These are phyloP conservation scores for Sinocyclocheilus anshuiensis DNA, from an alignment of 2,113 vertebrate species.

Conservation along the genomic window DNA sequence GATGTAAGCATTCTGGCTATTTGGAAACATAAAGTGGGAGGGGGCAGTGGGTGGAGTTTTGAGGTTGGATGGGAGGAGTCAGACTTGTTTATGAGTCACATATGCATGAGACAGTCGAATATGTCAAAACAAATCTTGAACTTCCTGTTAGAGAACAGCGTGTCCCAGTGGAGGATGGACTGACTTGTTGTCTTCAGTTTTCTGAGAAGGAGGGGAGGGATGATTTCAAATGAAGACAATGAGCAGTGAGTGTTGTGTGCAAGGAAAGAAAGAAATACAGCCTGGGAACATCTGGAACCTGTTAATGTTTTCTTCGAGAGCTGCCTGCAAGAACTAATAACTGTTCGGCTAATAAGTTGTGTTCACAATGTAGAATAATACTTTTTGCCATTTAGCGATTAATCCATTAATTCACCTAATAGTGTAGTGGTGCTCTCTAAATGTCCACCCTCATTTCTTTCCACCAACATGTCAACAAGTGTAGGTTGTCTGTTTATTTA, in stretches of 20 bases:
- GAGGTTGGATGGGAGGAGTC: not conserved
- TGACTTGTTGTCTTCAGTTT: constrained; percentile 43
- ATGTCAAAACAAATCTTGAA: constrained; percentile 49
- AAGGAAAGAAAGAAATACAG: not conserved
- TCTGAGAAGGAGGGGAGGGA: constrained; percentile 29
- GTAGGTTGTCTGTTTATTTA: constrained; percentile 36
- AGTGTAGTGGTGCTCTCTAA: not conserved
- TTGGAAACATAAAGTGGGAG: not conserved
- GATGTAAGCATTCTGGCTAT: not conserved
- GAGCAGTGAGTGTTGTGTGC: not conserved
- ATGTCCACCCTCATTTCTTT: not conserved
- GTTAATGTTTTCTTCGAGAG: constrained; percentile 59
- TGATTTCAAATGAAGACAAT: constrained; percentile 23
- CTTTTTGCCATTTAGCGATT: not conserved
- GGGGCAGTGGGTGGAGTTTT: not conserved
- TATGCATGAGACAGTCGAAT: constrained; percentile 5
- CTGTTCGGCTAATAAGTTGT: not conserved
- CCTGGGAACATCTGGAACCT: constrained; percentile 54
- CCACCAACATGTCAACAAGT: not conserved
- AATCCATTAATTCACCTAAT: not conserved
- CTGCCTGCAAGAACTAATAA: not conserved
- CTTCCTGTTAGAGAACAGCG: constrained; percentile 58
- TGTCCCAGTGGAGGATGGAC: constrained; percentile 56
- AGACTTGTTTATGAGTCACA: constrained; percentile 51
- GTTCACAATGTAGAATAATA: not conserved